phyloP scores from a whole-genome alignment of 2,888 invertebrate species.

The Diaprepes abbreviatus region DNA sequence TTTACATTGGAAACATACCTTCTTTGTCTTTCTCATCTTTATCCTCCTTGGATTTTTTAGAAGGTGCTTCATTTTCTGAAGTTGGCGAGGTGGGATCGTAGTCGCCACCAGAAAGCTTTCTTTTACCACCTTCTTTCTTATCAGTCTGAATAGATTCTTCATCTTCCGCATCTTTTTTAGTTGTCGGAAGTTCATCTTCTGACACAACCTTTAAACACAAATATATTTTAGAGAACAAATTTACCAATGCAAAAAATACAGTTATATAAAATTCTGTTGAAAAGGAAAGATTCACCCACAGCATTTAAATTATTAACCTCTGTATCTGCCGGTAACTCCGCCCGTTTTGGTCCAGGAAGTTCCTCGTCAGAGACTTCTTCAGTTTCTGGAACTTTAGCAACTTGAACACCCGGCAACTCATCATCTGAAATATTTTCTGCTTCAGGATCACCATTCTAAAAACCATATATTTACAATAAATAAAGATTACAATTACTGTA shows the following conservation, averaged over 20 bases:
- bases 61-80: constrained; percentile 78
- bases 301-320: constrained; percentile 71
- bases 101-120: constrained; percentile 67
- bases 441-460: constrained; percentile 66
- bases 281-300: too few relatives aligned
- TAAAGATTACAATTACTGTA: neutral
- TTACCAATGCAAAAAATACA: too few relatives aligned
- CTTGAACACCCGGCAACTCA: constrained; percentile 80
- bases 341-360: constrained; percentile 79
- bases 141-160: neutral
- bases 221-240: too few relatives aligned
- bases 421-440: constrained; percentile 90
- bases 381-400: constrained; percentile 82
- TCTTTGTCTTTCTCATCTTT: constrained; percentile 68
- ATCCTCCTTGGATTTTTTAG: constrained; percentile 69
- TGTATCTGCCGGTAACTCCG: constrained; percentile 79
- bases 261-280: too few relatives aligned
- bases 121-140: constrained; percentile 71
- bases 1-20: constrained; percentile 9
- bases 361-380: constrained; percentile 87
- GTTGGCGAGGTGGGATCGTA: constrained; percentile 88
- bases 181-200: constrained; percentile 83
- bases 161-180: constrained; percentile 53
- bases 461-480: neutral
- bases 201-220: constrained; percentile 73